Evolutionary conservation across 2,113 vertebrate species (phyloP).

Genomic region (Nannospalax galili): DNA sequence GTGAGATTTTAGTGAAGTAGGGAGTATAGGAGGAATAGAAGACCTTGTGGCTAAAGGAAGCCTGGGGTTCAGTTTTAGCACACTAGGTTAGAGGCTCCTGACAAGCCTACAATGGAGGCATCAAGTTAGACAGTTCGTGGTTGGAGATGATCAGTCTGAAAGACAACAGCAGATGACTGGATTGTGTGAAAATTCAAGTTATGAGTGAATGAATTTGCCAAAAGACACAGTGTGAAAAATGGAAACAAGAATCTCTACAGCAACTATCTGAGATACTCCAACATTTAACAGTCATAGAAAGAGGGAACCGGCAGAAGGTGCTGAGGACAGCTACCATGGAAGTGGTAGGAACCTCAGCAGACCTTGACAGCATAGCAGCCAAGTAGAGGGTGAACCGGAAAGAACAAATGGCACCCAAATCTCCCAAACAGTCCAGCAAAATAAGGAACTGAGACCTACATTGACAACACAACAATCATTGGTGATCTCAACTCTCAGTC

Average conservation of each 20-base stretch:
- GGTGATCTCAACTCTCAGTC: not conserved
- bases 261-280: not conserved
- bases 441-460: not conserved
- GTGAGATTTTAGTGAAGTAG: not conserved
- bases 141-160: not conserved
- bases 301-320: not conserved
- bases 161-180: not conserved
- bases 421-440: not conserved
- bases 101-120: not conserved
- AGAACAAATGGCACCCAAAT: not conserved
- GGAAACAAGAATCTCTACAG: not conserved
- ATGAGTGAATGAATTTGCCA: not conserved
- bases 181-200: not conserved
- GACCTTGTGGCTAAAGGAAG: not conserved
- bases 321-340: not conserved
- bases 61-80: not conserved
- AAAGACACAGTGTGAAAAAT: not conserved
- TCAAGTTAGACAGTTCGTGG: not conserved
- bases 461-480: not conserved
- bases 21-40: not conserved
- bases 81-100: not conserved
- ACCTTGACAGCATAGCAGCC: not conserved
- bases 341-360: not conserved
- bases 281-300: not conserved
- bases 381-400: not conserved